Evolutionary conservation across 2,113 vertebrate genomes (phyloP).

Genomic region (Australoheros scitulus): DNA sequence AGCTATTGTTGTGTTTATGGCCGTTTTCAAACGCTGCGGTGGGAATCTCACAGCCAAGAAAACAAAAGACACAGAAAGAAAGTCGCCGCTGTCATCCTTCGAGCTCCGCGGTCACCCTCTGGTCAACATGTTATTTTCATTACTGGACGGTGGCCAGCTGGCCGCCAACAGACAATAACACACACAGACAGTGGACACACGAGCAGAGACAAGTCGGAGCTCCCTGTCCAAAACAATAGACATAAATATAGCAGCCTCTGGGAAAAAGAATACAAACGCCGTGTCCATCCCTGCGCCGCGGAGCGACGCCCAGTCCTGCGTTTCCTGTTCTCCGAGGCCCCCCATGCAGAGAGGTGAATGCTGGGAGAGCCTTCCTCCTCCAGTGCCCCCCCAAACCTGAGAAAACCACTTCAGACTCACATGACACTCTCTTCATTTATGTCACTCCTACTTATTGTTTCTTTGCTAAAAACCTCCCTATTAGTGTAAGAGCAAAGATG

Average conservation of each 20-base stretch:
- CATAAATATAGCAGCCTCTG: conserved; percentile 92
- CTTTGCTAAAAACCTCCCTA: background rate
- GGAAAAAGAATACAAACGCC: conserved; percentile 85
- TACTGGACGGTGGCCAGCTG: conserved; percentile 82
- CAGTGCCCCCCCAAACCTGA: background rate
- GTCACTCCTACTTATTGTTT: background rate
- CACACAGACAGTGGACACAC: conserved; percentile 31
- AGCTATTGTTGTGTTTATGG: conserved; percentile 58
- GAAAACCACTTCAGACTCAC: background rate
- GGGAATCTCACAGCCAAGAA: conserved; percentile 31
- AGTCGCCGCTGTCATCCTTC: conserved; percentile 51
- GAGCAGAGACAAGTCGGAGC: conserved; percentile 33
- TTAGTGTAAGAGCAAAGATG: background rate
- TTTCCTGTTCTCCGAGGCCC: conserved; percentile 80
- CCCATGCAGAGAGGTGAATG: conserved; percentile 59
- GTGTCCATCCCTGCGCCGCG: conserved; percentile 79
- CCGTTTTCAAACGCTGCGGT: background rate
- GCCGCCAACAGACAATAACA: conserved; percentile 58
- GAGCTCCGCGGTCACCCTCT: conserved; percentile 57
- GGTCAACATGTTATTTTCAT: conserved; percentile 86
- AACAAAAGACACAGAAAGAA: conserved; percentile 49
- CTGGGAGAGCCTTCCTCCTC: conserved; percentile 25
- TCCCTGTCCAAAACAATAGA: conserved; percentile 85
- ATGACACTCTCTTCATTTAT: background rate
- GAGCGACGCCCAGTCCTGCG: conserved; percentile 72